Evolutionary conservation across 2,113 vertebrate species (phyloP), one percentile per base, ranked within the genome.

Genomic region (Cynoglossus semilaevis): DNA sequence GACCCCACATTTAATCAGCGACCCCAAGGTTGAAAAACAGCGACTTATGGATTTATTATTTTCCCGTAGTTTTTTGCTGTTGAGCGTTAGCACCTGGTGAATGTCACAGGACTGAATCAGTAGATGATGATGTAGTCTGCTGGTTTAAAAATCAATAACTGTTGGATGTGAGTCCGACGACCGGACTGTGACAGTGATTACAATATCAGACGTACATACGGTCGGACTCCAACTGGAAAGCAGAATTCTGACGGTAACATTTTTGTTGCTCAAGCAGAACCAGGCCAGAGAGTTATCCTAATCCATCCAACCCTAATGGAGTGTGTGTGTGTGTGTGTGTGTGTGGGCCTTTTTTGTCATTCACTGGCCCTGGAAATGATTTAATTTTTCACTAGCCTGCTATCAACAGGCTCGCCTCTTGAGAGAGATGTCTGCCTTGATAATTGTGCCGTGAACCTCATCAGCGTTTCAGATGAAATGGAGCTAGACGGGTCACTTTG

Each of bases 401-500:
- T 51, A 87, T 87, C 80, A 89, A 80, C 85, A 82, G 83, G 77
- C 81, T 68, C 63, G 79, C 72, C 84, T 78, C 82, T 82, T 85
- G 79, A 85, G 83, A 88, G 77, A 78, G 74, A 84, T 83, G 81
- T 85, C 78, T 88, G 79, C 77, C 81, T 87, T 87, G 87, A 88
- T 90, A 87, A 88, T 87, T 88, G 80, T 83, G 87, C 77, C 83
- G 79, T 88, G 81, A 87, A 87, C 85, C 85, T 86, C 85, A 88
- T 88, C 87, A 87, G 83, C 80, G 85, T 87, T 86, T 86, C 84
- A 86, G 80, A 88, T 86, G 80, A 89, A 90, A 88, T 88, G 83
- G 77, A 84, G 81, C 85, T 78, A 84, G 84, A 87, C 82, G 80
- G 87, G 86, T 89, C 87, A 89, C 77, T 85, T 81, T 81, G 82